Conservation (phyloP, 2,797 vertebrate genomes). For the Lacerta viridis region DNA sequence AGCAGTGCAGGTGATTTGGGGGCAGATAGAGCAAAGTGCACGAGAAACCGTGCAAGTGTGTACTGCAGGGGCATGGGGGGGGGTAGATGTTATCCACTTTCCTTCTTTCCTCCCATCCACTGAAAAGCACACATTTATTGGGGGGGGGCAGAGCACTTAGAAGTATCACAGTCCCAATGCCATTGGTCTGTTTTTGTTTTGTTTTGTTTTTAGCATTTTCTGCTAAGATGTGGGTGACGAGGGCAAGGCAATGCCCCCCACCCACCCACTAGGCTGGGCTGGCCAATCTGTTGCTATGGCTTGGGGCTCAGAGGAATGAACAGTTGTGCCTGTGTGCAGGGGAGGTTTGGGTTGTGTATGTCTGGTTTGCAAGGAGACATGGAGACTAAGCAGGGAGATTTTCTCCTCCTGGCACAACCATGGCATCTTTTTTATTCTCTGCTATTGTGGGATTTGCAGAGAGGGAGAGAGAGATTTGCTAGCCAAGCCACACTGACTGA, state of each 20-base stretch:
- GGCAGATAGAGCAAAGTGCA: not conserved
- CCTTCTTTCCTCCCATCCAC: not conserved
- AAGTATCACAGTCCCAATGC: not conserved
- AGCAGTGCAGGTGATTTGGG: too few relatives aligned
- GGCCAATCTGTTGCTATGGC: not conserved
- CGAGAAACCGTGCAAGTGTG: not conserved
- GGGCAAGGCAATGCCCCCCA: not conserved
- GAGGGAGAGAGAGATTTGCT: not conserved
- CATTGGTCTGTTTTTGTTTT: too few relatives aligned
- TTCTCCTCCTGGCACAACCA: constrained; percentile 8
- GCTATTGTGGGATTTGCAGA: constrained; percentile 18
- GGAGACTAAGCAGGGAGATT: constrained; percentile 10
- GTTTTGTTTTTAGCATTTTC: not conserved
- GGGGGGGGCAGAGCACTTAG: not conserved
- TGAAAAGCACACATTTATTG: not conserved
- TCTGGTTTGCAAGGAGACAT: not conserved
- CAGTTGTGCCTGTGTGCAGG: not conserved
- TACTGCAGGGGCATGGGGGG: too few relatives aligned
- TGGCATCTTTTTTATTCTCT: constrained; percentile 4
- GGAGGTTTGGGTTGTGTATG: not conserved
- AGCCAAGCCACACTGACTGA: not conserved
- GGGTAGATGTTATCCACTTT: too few relatives aligned
- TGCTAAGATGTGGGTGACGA: not conserved
- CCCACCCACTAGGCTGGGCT: too few relatives aligned
- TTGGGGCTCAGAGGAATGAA: not conserved